Percentiles rank a stretch among this genome's conserved stretches.
Evolutionary conservation across 2,888 invertebrate species (phyloP).

Genomic region (Limenitis camilla): DNA sequence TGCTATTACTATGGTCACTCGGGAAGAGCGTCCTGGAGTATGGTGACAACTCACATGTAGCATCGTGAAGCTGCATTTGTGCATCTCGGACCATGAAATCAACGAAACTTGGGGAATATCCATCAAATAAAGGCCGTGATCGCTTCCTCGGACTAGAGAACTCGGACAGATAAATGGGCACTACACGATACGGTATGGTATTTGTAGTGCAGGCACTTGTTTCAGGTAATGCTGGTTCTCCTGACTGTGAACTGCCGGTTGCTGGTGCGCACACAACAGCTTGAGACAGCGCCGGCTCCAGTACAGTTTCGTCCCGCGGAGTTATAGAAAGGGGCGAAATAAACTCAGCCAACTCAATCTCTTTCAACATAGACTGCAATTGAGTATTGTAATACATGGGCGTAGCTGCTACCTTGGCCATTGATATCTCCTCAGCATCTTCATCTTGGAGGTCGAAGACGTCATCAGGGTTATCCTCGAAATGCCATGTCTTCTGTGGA

Average conservation of each 20-base stretch:
- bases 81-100: neutral
- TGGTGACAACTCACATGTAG: neutral
- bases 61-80: neutral
- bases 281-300: neutral
- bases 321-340: neutral
- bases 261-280: neutral
- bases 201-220: neutral
- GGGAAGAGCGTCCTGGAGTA: neutral
- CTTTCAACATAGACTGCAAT: neutral
- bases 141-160: neutral
- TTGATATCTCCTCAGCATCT: neutral
- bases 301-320: neutral
- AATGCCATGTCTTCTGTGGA: constrained; percentile 11
- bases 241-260: neutral
- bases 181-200: neutral
- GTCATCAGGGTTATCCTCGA: constrained; percentile 2
- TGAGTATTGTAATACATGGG: neutral
- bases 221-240: neutral
- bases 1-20: neutral
- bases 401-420: neutral
- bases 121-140: neutral
- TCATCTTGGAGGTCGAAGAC: constrained; percentile 8
- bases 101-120: neutral
- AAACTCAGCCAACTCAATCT: neutral
- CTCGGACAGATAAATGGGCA: neutral